A percentile compares a stretch with the other conserved stretches of the same genome.
Conservation (phyloP, 35 echinoderm and acorn worm species). For the Lytechinus variegatus region DNA sequence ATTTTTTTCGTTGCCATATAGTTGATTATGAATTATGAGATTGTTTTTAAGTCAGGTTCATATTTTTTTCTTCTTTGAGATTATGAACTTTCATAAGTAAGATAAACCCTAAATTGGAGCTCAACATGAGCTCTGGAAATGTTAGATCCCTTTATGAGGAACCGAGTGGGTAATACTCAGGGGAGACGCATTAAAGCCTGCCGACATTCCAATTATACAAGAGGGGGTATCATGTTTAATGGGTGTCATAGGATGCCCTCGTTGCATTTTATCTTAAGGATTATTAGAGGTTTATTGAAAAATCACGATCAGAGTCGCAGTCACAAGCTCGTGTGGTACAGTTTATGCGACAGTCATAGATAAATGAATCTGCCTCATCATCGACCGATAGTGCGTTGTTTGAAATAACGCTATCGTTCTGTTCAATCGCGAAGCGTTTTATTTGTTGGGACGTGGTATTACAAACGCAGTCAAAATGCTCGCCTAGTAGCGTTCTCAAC, state of each 20-base stretch:
- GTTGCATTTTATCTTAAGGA: neutral
- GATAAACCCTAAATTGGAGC: neutral
- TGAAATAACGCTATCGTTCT: too few species aligned
- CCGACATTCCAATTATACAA: neutral
- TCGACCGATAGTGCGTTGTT: too few species aligned
- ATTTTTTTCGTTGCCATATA: too few species aligned
- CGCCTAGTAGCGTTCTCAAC: neutral
- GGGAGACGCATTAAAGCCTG: neutral
- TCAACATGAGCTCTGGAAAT: neutral
- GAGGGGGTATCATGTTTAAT: neutral
- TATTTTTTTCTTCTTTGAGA: neutral
- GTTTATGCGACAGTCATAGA: neutral
- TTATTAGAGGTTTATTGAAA: neutral
- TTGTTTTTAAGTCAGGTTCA: too few species aligned
- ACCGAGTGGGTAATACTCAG: neutral
- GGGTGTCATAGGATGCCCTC: neutral
- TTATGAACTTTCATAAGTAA: neutral
- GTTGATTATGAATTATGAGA: too few species aligned
- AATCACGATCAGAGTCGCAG: neutral
- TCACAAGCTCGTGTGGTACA: neutral
- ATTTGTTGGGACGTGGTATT: neutral
- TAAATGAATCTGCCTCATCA: too few species aligned
- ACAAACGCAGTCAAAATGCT: neutral
- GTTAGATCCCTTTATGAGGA: neutral
- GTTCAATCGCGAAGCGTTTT: too few species aligned